Percentiles rank a stretch among this genome's conserved stretches.
These are phyloP conservation scores for Magallana angulata DNA, from an alignment of 1,140 invertebrate genomes.

Conservation along the genomic window DNA sequence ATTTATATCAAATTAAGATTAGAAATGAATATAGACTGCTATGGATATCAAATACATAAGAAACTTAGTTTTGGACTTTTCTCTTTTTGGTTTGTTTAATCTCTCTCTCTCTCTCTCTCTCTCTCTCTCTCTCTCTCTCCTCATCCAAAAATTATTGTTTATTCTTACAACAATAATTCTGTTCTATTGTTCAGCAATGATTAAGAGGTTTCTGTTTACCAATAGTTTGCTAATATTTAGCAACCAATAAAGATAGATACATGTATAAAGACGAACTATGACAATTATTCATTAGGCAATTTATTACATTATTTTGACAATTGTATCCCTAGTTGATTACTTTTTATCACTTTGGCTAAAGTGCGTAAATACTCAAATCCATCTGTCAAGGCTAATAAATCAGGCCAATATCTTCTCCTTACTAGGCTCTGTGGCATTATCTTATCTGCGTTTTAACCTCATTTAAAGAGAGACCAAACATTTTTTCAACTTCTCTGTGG, in stretches of 20 bases:
- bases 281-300: not conserved
- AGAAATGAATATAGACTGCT: no score
- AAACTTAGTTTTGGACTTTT: no score
- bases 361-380: not conserved
- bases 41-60: no score
- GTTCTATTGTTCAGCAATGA: no score
- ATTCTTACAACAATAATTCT: not conserved
- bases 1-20: no score
- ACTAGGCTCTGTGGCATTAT: not conserved
- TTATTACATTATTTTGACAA: slow-evolving; percentile 5
- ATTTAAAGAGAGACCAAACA: not conserved
- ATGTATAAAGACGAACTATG: no score
- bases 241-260: no score
- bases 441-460: slow-evolving; percentile 14
- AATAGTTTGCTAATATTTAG: no score
- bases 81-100: no score
- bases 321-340: not conserved
- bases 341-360: not conserved
- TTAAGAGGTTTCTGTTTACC: no score
- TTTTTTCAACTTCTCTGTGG: not conserved
- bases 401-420: not conserved
- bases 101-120: not conserved
- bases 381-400: slow-evolving; percentile 21
- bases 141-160: not conserved
- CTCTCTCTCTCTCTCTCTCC: slow-evolving; percentile 27